A percentile compares a stretch with the other conserved stretches of the same genome.
phyloP scores from a whole-genome alignment of 2,113 vertebrate species.

The Lepisosteus osseus region DNA sequence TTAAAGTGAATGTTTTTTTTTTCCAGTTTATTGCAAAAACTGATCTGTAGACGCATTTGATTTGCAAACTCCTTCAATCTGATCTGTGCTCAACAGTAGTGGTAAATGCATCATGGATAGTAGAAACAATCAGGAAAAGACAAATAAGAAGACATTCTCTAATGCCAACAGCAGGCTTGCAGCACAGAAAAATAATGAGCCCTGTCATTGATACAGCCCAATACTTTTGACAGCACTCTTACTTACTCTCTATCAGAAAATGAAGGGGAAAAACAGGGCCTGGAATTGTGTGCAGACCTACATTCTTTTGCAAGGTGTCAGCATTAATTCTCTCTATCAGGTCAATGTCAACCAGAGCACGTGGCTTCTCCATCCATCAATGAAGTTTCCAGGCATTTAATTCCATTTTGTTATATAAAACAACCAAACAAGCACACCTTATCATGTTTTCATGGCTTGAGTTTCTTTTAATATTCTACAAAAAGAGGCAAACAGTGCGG shows the following conservation, averaged over 20 bases:
- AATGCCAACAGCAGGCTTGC: not conserved
- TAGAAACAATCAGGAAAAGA: not conserved
- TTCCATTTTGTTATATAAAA: not conserved
- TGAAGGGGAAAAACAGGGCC: not conserved
- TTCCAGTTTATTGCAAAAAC: no score
- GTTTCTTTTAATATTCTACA: not conserved
- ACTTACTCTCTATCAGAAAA: no score
- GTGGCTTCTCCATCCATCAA: not conserved
- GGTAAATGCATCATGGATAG: not conserved
- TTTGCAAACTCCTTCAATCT: not conserved
- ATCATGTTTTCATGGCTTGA: not conserved
- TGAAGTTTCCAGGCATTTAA: not conserved
- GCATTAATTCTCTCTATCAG: not conserved
- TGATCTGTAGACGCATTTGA: not conserved
- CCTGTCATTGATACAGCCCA: not conserved
- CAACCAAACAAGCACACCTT: not conserved
- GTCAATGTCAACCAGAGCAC: not conserved
- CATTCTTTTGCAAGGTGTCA: not conserved
- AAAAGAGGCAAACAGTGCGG: not conserved
- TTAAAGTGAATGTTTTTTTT: no score
- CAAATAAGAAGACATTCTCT: not conserved
- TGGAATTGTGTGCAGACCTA: not conserved
- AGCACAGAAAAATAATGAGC: not conserved
- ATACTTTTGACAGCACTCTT: not conserved
- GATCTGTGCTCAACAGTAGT: not conserved